Evolutionary conservation across 1,140 invertebrate genomes (phyloP), one percentile per base, ranked within the genome.

Genomic region (Pseudomyrmex dendroicus): DNA sequence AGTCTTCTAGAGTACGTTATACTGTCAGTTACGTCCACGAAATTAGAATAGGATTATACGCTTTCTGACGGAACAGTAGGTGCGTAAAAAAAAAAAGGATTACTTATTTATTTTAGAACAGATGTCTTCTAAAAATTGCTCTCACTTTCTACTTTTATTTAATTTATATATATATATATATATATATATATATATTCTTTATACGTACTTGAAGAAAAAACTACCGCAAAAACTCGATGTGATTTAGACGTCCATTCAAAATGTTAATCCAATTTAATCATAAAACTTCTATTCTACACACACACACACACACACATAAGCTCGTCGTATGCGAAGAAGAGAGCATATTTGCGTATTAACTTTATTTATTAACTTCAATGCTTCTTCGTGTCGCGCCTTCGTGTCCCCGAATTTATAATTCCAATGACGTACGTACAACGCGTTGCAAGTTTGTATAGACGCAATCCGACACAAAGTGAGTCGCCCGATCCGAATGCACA

Each of bases 21-120:
- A 76, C 48, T 84, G 82, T 87, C 85, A 87, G 85, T 10, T 73
- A 62, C 74, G 73, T 87, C 73, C 59, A 87, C 76, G 76, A 87
- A 87, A 87, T 87, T 87, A 87, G 86, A 87, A 72, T 72, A 72
- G 76, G 44, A 80, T 80, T 72, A 72, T 20, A 56, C 44, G 76
- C 44, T 59, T 15, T 17, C 66, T 13, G 13, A 2, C 22, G 22
- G 22, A 25, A 3, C 2, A 13, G 10, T 52, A 52, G 5, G 2
- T 35, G 25, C 25, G 25, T 35, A 35, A 35, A 35, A 35, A 35
- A 35, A 7, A 35, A 7, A 35, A 35, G 5, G 35, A 35, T 35
- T 7, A 35, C 35, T 35, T 35, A 35, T 35, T 35, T 35, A 35
- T 7, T 35, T 35, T 35, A 35, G 35, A 35, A 35, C 35, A 35